These are phyloP conservation scores for Catostomus latipinnis DNA, from an alignment of 2,797 vertebrate species.

Conservation along the genomic window DNA sequence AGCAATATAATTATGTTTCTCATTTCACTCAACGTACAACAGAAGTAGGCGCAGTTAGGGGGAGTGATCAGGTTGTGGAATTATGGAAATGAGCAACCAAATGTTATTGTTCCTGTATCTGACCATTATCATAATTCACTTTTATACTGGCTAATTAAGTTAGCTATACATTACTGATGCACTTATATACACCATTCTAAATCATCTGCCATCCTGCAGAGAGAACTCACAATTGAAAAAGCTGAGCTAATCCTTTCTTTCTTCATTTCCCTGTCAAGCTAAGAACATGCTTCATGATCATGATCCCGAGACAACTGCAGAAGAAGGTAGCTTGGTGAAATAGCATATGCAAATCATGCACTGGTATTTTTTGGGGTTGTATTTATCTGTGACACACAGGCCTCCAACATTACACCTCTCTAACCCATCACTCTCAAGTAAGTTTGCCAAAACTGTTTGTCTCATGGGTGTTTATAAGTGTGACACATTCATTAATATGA, in stretches of 20 bases:
- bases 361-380: constrained; percentile 50
- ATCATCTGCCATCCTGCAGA: constrained; percentile 57
- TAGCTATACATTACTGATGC: constrained; percentile 73
- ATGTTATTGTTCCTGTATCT: constrained; percentile 68
- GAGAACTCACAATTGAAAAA: constrained; percentile 53
- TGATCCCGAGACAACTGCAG: constrained; percentile 25
- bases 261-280: constrained; percentile 65
- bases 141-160: constrained; percentile 77
- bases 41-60: constrained; percentile 1
- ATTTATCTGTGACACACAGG: constrained; percentile 36
- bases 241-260: constrained; percentile 46
- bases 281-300: constrained; percentile 59
- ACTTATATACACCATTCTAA: constrained; percentile 69
- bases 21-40: too few relatives aligned
- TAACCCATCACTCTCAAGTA: neutral
- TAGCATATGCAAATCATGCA: constrained; percentile 64
- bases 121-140: constrained; percentile 76
- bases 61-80: constrained; percentile 48
- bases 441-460: neutral
- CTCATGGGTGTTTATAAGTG: neutral
- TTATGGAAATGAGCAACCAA: constrained; percentile 76
- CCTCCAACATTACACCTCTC: constrained; percentile 14
- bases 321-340: constrained; percentile 52
- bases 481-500: neutral
- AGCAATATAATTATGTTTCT: too few relatives aligned